Evolutionary conservation across 2,113 vertebrate species (phyloP).

Genomic region (Nyctereutes procyonoides): DNA sequence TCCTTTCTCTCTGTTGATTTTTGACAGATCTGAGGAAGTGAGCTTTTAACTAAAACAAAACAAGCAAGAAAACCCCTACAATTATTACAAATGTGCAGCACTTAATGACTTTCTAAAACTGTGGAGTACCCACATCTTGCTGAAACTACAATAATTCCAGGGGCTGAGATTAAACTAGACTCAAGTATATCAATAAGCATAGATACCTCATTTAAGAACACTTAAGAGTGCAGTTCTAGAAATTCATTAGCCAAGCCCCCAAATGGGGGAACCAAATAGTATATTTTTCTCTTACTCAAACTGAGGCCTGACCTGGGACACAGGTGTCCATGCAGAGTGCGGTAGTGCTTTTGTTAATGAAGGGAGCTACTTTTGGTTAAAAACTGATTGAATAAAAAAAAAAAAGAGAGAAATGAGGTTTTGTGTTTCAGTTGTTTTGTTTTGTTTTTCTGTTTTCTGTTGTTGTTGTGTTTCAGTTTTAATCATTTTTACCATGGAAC

Average conservation of each 20-base stretch:
- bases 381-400: not conserved
- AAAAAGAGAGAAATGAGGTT: not conserved
- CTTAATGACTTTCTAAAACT: slow-evolving; percentile 26
- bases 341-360: not conserved
- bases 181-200: not conserved
- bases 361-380: not conserved
- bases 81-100: not conserved
- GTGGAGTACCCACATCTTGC: not conserved
- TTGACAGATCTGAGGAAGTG: not conserved
- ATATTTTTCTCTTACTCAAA: not conserved
- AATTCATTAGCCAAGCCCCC: not conserved
- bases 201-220: not conserved
- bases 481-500: not conserved
- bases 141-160: not conserved
- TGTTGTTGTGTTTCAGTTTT: not conserved
- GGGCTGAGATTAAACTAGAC: not conserved
- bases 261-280: not conserved
- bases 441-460: too few relatives aligned
- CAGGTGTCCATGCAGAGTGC: not conserved
- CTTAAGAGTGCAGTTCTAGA: not conserved
- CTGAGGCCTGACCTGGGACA: not conserved
- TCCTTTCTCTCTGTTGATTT: slow-evolving; percentile 23
- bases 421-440: not conserved
- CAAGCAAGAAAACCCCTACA: not conserved
- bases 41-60: not conserved